These are phyloP conservation scores for Proales similis DNA, from an alignment of 1,140 invertebrate species.

Conservation along the genomic window DNA sequence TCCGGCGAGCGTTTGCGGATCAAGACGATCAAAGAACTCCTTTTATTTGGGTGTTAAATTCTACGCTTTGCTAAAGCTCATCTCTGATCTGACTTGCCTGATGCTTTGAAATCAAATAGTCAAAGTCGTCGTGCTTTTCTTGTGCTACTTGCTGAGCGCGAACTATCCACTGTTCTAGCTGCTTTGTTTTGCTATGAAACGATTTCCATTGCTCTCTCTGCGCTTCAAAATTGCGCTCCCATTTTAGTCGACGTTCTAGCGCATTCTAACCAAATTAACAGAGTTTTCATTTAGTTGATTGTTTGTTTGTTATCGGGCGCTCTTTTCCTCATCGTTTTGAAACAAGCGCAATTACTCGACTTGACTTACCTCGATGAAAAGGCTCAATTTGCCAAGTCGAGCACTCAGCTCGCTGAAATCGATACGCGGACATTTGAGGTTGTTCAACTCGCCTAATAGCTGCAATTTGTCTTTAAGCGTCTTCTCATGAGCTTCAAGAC, in stretches of 20 bases:
- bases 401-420: constrained; percentile 10
- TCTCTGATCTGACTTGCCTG: background rate
- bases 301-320: too few species aligned
- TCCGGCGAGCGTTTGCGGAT: constrained; percentile 8
- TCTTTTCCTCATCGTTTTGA: too few species aligned
- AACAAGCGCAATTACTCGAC: background rate
- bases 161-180: constrained; percentile 15
- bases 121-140: constrained; percentile 29
- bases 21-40: constrained; percentile 22
- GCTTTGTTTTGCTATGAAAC: constrained; percentile 23
- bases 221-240: constrained; percentile 20
- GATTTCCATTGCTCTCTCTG: constrained; percentile 18
- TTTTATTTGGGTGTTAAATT: background rate
- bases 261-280: too few species aligned
- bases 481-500: background rate
- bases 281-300: too few species aligned
- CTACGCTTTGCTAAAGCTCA: background rate
- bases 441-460: background rate
- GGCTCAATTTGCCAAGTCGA: background rate
- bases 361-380: background rate
- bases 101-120: constrained; percentile 26
- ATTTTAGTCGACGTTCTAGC: constrained; percentile 18
- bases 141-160: constrained; percentile 6
- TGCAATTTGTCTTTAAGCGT: constrained; percentile 12
- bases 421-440: background rate